Base-by-base conservation (phyloP, 2,888 invertebrate species). In the Cabera pusaria region DNA sequence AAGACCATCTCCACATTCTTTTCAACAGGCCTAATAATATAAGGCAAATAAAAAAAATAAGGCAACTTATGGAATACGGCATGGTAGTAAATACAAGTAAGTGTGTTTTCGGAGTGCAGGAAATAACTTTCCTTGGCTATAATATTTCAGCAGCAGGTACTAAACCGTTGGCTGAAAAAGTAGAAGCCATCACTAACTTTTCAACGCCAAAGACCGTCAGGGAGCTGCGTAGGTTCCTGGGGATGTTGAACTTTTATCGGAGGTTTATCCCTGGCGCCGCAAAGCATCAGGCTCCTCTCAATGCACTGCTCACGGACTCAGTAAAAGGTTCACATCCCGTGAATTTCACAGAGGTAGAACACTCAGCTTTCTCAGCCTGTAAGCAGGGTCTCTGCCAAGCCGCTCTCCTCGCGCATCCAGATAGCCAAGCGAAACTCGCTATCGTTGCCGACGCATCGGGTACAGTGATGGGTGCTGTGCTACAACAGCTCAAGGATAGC, bases 361-460 rank as follows among this genome's bases (percentile, higher is more conserved):
- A 1, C 55, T n/a, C n/a, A n/a, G n/a, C n/a, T n/a, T n/a, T n/a
- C n/a, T n/a, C n/a, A n/a, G n/a, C n/a, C n/a, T n/a, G 61, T 24
- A 74, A 73, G 39, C 18, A 39, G 5, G 44, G 39, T 5, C 51
- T 73, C 0, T 39, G 45, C 4, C 16, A 60, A 3, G 63, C 69
- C 0, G 54, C 73, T 0, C 23, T 72, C 0, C 36, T 77, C 1
- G 57, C 61, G 0, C 70, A 76, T 31, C 76, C 73, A 0, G 52
- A 54, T 2, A n/a, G 34, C 0, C 10, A 51, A n/a, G 64, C 68
- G 0, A 29, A 58, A 19, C 20, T 78, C 1, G 50, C 59, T 1
- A 6, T 78, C 0, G 41, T 56, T 0, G 61, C 62, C 0, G 76
- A 21, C 3, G 23, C 18, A 1, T 23, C 24, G 1, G 23, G 12